A percentile compares a stretch with the other conserved stretches of the same genome.
phyloP scores from a whole-genome alignment of 92 coral and sea anemone species.

The Isaurus tuberculatus region DNA sequence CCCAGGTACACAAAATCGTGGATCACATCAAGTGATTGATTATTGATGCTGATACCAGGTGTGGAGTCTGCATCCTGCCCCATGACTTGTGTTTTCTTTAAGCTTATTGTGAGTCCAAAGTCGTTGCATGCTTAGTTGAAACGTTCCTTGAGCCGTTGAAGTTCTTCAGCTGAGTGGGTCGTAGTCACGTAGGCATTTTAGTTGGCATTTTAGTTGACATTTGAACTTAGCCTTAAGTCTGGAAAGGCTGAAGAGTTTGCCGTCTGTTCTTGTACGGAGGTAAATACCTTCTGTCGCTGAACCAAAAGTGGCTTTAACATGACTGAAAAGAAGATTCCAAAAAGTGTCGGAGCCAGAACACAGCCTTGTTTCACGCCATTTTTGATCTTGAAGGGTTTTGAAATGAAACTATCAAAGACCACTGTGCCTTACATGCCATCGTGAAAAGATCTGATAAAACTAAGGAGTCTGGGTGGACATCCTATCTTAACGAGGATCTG shows the following conservation, averaged over 20 bases:
- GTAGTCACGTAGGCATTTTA: conserved; percentile 12
- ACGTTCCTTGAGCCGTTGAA: not conserved
- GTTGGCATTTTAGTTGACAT: not conserved
- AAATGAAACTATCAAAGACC: conserved; percentile 25
- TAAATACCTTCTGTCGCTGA: conserved; percentile 15
- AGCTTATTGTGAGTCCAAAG: not conserved
- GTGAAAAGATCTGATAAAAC: conserved; percentile 33
- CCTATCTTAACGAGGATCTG: too few species aligned
- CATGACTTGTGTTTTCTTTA: conserved; percentile 14
- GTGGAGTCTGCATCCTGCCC: not conserved
- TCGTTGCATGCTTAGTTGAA: not conserved
- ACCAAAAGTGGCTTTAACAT: conserved; percentile 41
- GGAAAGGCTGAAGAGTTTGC: conserved; percentile 48
- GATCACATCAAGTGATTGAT: conserved; percentile 19
- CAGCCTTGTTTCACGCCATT: conserved; percentile 58
- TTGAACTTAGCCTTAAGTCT: conserved; percentile 39
- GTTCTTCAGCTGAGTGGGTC: conserved; percentile 7
- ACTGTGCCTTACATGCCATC: conserved; percentile 36
- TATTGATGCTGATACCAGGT: not conserved
- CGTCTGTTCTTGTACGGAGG: conserved; percentile 48
- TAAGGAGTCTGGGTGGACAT: conserved; percentile 28
- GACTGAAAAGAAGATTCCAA: conserved; percentile 44
- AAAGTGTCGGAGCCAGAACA: conserved; percentile 49
- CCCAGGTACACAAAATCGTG: conserved; percentile 34
- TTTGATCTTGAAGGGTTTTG: conserved; percentile 33